Conservation (phyloP, 2,888 invertebrate species). For the Tinea trinotella region DNA sequence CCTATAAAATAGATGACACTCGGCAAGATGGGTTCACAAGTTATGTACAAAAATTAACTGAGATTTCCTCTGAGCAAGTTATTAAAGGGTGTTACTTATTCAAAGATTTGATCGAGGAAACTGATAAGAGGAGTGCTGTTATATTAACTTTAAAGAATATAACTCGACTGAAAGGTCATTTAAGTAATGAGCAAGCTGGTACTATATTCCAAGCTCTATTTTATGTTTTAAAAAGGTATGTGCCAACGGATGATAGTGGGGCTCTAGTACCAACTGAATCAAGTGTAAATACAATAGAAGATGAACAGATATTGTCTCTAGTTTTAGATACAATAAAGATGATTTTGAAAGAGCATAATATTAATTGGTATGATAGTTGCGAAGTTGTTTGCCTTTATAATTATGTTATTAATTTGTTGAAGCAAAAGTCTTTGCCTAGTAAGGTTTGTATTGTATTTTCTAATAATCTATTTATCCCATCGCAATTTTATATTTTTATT, state of each 20-base stretch:
- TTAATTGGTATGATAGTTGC: slow-evolving; percentile 36
- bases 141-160: slow-evolving; percentile 29
- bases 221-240: slow-evolving; percentile 31
- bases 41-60: slow-evolving; percentile 10
- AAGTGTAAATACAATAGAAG: slow-evolving; percentile 27
- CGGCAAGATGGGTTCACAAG: neutral
- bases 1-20: neutral
- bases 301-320: slow-evolving; percentile 28
- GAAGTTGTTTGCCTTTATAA: slow-evolving; percentile 35
- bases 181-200: slow-evolving; percentile 33
- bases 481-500: neutral
- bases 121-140: slow-evolving; percentile 3
- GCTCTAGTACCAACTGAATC: slow-evolving; percentile 27
- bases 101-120: slow-evolving; percentile 16
- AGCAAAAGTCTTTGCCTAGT: slow-evolving; percentile 28
- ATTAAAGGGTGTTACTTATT: slow-evolving; percentile 16
- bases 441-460: slow-evolving; percentile 29
- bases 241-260: slow-evolving; percentile 29
- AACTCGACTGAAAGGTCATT: slow-evolving; percentile 29
- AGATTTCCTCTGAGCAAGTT: slow-evolving; percentile 18
- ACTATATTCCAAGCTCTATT: slow-evolving; percentile 32
- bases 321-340: slow-evolving; percentile 30
- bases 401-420: slow-evolving; percentile 32
- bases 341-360: slow-evolving; percentile 33
- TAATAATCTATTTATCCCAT: neutral